Percentiles rank a stretch among this genome's conserved stretches.
phyloP scores from a whole-genome alignment of 2,797 vertebrate species.

The Xenopus petersii region DNA sequence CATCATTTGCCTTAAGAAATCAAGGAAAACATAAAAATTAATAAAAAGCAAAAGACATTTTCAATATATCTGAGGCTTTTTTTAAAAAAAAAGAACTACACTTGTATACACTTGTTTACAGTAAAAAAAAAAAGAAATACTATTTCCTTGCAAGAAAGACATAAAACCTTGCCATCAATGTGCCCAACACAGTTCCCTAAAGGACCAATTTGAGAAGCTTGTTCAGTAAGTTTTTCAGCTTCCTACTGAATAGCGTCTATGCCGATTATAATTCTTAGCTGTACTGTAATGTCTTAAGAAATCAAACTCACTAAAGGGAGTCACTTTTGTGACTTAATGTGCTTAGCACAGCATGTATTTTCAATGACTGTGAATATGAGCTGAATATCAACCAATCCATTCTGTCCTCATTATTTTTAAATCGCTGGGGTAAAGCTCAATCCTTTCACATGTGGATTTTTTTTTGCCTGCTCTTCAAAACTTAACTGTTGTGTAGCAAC shows the following conservation, averaged over 20 bases:
- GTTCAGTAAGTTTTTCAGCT: constrained; percentile 31
- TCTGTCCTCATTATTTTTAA: constrained; percentile 43
- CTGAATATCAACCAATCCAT: constrained; percentile 46
- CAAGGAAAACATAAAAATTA: not conserved
- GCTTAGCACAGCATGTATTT: constrained; percentile 50
- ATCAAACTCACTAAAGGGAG: constrained; percentile 50
- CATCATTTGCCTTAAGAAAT: constrained; percentile 70
- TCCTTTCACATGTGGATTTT: constrained; percentile 14
- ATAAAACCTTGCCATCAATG: constrained; percentile 37
- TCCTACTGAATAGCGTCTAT: constrained; percentile 22
- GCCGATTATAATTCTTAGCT: constrained; percentile 41
- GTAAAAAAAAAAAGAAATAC: constrained; percentile 20
- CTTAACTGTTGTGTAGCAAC: not conserved
- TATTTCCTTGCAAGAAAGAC: constrained; percentile 27
- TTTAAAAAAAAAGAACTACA: not conserved
- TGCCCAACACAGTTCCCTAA: constrained; percentile 42
- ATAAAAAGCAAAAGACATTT: not conserved
- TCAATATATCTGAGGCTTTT: constrained; percentile 4
- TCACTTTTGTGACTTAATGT: constrained; percentile 48
- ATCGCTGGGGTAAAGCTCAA: constrained; percentile 25
- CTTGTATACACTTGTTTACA: not conserved
- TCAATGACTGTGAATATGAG: constrained; percentile 46
- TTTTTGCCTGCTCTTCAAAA: constrained; percentile 13
- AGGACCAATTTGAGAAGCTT: constrained; percentile 47
- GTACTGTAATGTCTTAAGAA: constrained; percentile 42